These are phyloP conservation scores for Euzophera pinguis DNA, from an alignment of 2,888 invertebrate species.

Conservation along the genomic window DNA sequence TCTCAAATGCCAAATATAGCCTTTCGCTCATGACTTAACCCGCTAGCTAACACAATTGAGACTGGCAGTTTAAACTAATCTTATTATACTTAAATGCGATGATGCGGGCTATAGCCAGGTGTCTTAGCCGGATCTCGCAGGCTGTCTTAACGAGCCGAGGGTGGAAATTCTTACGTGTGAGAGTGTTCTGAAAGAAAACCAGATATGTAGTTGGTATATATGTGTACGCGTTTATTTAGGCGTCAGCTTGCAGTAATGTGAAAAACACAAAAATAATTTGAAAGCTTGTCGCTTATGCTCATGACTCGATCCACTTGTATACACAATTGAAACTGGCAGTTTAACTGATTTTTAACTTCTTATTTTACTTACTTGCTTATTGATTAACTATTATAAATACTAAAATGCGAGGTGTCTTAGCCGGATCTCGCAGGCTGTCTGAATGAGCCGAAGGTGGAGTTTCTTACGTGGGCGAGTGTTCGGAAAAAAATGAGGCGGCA, in stretches of 20 bases:
- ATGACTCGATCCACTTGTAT: not conserved
- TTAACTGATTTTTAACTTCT: no score
- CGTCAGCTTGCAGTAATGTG: no score
- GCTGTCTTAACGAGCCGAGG: not conserved
- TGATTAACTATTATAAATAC: conserved; percentile 12
- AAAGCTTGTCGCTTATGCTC: no score
- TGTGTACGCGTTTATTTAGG: no score
- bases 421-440: not conserved
- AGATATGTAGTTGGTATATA: no score
- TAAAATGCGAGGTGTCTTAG: conserved; percentile 9
- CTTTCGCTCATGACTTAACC: not conserved
- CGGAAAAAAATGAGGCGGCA: no score
- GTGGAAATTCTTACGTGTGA: not conserved
- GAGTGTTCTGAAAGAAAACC: no score
- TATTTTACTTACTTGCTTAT: no score
- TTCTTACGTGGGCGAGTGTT: not conserved
- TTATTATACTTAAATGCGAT: conserved; percentile 12
- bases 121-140: not conserved
- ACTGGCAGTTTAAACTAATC: conserved; percentile 12
- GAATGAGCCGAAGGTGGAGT: not conserved
- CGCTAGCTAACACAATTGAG: not conserved
- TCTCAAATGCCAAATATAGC: no score
- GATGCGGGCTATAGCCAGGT: not conserved
- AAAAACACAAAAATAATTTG: no score
- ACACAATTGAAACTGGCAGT: conserved; percentile 1